phyloP scores from a whole-genome alignment of 2,797 vertebrate species.

The Sylvilagus floridanus region DNA sequence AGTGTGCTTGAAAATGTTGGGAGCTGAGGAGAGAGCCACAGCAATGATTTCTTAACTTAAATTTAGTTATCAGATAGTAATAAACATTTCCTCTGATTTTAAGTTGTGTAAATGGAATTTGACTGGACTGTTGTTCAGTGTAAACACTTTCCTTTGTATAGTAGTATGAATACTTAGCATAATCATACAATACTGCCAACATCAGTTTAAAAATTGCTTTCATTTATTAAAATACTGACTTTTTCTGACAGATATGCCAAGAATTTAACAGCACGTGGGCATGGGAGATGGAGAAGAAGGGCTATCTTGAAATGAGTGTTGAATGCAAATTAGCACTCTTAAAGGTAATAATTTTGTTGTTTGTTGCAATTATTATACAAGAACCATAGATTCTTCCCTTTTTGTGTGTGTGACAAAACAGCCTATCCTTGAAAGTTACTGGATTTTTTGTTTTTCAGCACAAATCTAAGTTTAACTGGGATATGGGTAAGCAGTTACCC shows the following conservation, averaged over 20 bases:
- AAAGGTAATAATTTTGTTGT: conserved; percentile 90
- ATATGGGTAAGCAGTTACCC: background rate
- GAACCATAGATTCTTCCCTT: background rate
- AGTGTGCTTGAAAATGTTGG: background rate
- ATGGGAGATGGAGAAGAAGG: conserved; percentile 99
- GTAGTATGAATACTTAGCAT: conserved; percentile 31
- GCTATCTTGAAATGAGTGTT: conserved; percentile 96
- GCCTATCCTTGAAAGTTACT: background rate
- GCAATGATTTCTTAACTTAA: conserved; percentile 8
- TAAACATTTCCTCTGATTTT: conserved; percentile 46
- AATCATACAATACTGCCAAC: background rate
- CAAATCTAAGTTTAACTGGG: background rate
- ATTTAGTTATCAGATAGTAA: background rate
- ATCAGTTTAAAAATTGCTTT: conserved; percentile 41
- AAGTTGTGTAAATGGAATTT: background rate
- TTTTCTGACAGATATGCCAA: conserved; percentile 93
- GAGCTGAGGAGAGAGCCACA: background rate
- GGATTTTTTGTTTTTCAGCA: background rate
- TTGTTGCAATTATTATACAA: conserved; percentile 59
- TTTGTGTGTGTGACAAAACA: background rate
- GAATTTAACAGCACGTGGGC: conserved; percentile 99
- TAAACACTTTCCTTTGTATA: conserved; percentile 10
- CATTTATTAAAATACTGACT: conserved; percentile 62
- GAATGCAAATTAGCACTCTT: conserved; percentile 97
- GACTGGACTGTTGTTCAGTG: conserved; percentile 30